Evolutionary conservation across 2,888 invertebrate genomes (phyloP).

Genomic region (Mimumesa dahlbomi): DNA sequence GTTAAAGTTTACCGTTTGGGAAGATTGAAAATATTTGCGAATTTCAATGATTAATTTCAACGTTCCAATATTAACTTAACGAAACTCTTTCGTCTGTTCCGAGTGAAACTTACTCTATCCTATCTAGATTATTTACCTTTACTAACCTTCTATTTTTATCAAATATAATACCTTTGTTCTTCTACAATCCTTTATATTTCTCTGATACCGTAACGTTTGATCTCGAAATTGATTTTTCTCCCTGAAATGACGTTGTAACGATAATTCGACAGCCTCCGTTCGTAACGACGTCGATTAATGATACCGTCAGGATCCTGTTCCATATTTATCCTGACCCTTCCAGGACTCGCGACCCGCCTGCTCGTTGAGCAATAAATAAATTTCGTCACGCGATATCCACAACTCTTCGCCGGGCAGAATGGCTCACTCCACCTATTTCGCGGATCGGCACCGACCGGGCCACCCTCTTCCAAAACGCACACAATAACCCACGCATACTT

Average conservation of each 20-base stretch:
- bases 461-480: constrained; percentile 14
- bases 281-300: constrained; percentile 36
- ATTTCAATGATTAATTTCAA: too few relatives aligned
- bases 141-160: too few relatives aligned
- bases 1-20: neutral
- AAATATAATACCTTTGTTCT: too few relatives aligned
- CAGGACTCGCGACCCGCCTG: constrained; percentile 13
- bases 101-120: too few relatives aligned
- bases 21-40: too few relatives aligned
- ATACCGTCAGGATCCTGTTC: constrained; percentile 49
- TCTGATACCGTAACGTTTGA: too few relatives aligned
- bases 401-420: constrained; percentile 64
- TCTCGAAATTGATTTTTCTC: too few relatives aligned
- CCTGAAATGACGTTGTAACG: constrained; percentile 5
- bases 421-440: constrained; percentile 58
- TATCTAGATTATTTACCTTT: too few relatives aligned
- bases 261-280: constrained; percentile 31
- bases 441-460: constrained; percentile 58
- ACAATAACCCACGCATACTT: constrained; percentile 15
- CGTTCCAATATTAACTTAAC: too few relatives aligned
- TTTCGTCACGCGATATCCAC: constrained; percentile 73
- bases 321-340: constrained; percentile 53
- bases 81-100: too few relatives aligned
- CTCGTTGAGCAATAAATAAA: constrained; percentile 72
- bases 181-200: too few relatives aligned